A percentile compares a stretch with the other conserved stretches of the same genome.
These are phyloP conservation scores for Onychomys arenicola DNA, from an alignment of 2,797 vertebrate genomes.

Conservation along the genomic window DNA sequence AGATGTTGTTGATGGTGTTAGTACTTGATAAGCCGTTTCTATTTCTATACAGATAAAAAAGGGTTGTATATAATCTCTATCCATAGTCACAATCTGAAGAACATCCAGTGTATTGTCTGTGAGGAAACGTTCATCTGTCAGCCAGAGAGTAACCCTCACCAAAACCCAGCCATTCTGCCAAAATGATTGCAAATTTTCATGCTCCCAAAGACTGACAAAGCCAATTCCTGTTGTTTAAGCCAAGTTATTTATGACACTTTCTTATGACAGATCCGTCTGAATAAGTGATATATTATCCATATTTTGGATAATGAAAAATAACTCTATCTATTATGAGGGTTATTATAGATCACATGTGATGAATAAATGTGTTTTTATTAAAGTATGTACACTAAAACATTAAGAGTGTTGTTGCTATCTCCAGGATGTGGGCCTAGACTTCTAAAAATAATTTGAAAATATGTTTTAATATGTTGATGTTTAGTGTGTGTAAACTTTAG, in stretches of 20 bases:
- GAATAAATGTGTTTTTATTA: background rate
- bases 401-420: background rate
- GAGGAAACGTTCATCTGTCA: background rate
- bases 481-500: background rate
- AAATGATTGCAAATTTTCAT: background rate
- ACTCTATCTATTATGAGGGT: background rate
- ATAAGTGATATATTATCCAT: background rate
- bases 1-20: background rate
- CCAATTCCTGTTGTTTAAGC: background rate
- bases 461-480: background rate
- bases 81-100: background rate
- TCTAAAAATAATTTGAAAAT: background rate
- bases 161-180: background rate
- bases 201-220: background rate
- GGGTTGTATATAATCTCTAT: fast-evolving
- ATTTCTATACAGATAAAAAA: background rate
- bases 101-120: background rate
- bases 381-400: background rate
- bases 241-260: background rate
- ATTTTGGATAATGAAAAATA: background rate
- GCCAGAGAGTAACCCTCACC: background rate
- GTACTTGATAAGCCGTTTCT: no score
- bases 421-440: background rate
- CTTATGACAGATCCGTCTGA: background rate
- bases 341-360: background rate